A percentile compares a stretch with the other conserved stretches of the same genome.
Evolutionary conservation across 1,140 invertebrate species (phyloP).

Genomic region (Cotesia vestalis): DNA sequence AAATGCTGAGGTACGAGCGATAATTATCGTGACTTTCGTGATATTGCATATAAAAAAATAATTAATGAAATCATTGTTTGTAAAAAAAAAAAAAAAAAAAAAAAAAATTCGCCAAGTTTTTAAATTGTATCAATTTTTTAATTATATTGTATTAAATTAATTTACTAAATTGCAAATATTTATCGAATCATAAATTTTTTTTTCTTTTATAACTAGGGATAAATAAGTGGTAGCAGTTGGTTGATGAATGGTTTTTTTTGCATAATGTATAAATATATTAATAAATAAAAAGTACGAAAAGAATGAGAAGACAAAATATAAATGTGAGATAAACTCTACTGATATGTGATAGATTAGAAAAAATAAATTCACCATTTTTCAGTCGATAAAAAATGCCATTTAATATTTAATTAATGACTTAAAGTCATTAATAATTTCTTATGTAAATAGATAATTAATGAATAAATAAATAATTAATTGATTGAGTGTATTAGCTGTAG

Average conservation of each 20-base stretch:
- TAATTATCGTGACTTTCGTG: conserved; percentile 21
- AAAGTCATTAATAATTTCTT: conserved; percentile 14
- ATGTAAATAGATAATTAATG: neutral
- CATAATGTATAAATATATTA: too few relatives aligned
- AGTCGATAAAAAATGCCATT: conserved; percentile 18
- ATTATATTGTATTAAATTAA: too few relatives aligned
- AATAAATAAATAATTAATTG: neutral
- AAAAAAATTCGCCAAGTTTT: too few relatives aligned
- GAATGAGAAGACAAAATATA: neutral
- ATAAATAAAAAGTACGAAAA: neutral
- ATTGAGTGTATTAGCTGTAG: conserved; percentile 5
- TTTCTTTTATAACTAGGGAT: too few relatives aligned
- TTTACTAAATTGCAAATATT: too few relatives aligned
- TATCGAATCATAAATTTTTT: too few relatives aligned
- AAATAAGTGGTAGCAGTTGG: too few relatives aligned
- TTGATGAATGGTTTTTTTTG: too few relatives aligned
- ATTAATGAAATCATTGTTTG: neutral
- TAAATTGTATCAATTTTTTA: too few relatives aligned
- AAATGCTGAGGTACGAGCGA: conserved; percentile 8
- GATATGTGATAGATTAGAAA: neutral
- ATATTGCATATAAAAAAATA: conserved; percentile 25
- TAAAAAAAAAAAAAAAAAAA: neutral
- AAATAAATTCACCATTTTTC: conserved; percentile 19
- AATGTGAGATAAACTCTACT: conserved; percentile 6
- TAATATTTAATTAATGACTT: conserved; percentile 29